Evolutionary conservation across 1,140 invertebrate species (phyloP).

Genomic region (Drosophila nikananu): DNA sequence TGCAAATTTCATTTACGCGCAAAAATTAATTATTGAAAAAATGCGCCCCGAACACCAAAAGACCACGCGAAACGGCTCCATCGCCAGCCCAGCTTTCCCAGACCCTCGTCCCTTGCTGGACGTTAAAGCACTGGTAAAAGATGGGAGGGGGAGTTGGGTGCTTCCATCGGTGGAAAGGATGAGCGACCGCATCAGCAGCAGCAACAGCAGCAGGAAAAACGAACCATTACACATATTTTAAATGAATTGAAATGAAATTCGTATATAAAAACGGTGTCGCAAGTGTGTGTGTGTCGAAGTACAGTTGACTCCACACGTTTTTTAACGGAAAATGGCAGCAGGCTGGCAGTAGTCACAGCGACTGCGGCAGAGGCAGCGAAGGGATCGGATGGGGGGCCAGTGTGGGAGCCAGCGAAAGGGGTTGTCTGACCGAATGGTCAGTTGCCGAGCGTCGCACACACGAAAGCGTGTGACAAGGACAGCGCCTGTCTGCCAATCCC

Average conservation of each 20-base stretch:
- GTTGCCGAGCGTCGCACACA: slow-evolving; percentile 47
- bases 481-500: slow-evolving; percentile 56
- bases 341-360: slow-evolving; percentile 42
- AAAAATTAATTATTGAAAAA: slow-evolving; percentile 84
- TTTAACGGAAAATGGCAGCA: slow-evolving; percentile 68
- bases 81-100: neutral
- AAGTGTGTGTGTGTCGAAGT: slow-evolving; percentile 62
- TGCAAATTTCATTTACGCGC: slow-evolving; percentile 82
- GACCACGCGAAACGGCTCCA: slow-evolving; percentile 21
- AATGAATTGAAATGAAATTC: slow-evolving; percentile 83
- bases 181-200: slow-evolving; percentile 33
- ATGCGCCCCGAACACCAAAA: slow-evolving; percentile 56
- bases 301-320: slow-evolving; percentile 79
- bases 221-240: slow-evolving; percentile 79
- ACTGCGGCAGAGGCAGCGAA: slow-evolving; percentile 13
- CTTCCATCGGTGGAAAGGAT: slow-evolving; percentile 70
- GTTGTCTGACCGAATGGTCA: slow-evolving; percentile 50
- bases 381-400: neutral
- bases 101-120: neutral
- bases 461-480: slow-evolving; percentile 42
- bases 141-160: slow-evolving; percentile 8
- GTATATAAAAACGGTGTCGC: slow-evolving; percentile 72
- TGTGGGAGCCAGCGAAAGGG: slow-evolving; percentile 23
- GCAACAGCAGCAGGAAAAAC: slow-evolving; percentile 24
- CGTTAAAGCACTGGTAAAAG: slow-evolving; percentile 11